Conservation (phyloP, 2,888 invertebrate species). For the Heliconius aoede region DNA sequence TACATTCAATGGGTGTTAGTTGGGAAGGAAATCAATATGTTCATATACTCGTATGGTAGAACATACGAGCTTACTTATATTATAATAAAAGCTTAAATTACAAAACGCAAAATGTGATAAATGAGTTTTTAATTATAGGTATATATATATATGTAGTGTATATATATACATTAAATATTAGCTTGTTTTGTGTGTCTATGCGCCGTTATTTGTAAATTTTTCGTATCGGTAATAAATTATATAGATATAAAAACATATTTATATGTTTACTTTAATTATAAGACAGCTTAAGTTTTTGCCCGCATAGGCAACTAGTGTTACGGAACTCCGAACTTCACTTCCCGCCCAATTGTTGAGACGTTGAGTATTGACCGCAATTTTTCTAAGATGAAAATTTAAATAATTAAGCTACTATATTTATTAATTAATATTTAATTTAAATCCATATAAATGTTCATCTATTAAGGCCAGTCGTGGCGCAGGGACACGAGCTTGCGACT, state of each 20-base stretch:
- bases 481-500: no score
- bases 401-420: no score
- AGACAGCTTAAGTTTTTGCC: not conserved
- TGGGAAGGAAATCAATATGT: conserved; percentile 12
- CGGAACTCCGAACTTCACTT: no score
- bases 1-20: conserved; percentile 9
- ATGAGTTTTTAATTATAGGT: not conserved
- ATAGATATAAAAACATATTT: not conserved
- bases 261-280: not conserved
- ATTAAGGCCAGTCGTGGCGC: no score
- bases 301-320: not conserved
- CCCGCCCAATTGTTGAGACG: no score
- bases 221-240: conserved; percentile 7
- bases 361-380: no score
- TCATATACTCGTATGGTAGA: not conserved
- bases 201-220: not conserved
- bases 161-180: not conserved
- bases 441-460: no score
- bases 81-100: conserved; percentile 11
- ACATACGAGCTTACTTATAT: conserved; percentile 16
- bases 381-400: no score
- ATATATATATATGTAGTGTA: no score
- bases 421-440: no score
- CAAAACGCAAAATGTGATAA: not conserved
- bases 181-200: not conserved